Conservation (phyloP, 1,140 invertebrate genomes). For the Drosophila ironensis region DNA sequence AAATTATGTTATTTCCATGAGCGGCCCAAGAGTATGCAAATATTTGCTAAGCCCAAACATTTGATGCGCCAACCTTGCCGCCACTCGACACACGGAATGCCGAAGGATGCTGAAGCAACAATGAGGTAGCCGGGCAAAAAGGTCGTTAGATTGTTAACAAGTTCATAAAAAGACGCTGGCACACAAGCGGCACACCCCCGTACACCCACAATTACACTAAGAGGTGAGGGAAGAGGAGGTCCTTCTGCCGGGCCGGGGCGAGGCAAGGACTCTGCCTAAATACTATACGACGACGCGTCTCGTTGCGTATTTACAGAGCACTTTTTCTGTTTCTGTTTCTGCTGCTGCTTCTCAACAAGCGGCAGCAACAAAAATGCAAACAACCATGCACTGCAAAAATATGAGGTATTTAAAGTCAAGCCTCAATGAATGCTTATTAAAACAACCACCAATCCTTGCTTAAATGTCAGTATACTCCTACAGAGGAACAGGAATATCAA, state of each 20-base stretch:
- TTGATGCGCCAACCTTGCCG: conserved; percentile 49
- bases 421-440: too few species aligned
- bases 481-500: neutral
- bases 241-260: neutral
- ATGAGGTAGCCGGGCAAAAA: conserved; percentile 42
- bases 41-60: conserved; percentile 70
- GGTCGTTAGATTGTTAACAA: conserved; percentile 79
- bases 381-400: conserved; percentile 34
- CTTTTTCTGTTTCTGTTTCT: conserved; percentile 58
- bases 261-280: conserved; percentile 54
- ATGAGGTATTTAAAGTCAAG: too few species aligned
- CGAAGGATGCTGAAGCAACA: conserved; percentile 20
- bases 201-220: conserved; percentile 32
- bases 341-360: conserved; percentile 14
- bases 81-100: conserved; percentile 24
- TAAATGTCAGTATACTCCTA: too few species aligned
- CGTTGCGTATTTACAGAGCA: conserved; percentile 70
- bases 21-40: conserved; percentile 72
- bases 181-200: conserved; percentile 16
- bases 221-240: neutral
- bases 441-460: too few species aligned
- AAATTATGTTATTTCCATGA: conserved; percentile 78
- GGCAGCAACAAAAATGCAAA: conserved; percentile 37
- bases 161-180: conserved; percentile 74
- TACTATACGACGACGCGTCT: conserved; percentile 65